These are phyloP conservation scores for Catalaphyllia jardinei DNA, from an alignment of 64 coral and sea anemone species.

Conservation along the genomic window DNA sequence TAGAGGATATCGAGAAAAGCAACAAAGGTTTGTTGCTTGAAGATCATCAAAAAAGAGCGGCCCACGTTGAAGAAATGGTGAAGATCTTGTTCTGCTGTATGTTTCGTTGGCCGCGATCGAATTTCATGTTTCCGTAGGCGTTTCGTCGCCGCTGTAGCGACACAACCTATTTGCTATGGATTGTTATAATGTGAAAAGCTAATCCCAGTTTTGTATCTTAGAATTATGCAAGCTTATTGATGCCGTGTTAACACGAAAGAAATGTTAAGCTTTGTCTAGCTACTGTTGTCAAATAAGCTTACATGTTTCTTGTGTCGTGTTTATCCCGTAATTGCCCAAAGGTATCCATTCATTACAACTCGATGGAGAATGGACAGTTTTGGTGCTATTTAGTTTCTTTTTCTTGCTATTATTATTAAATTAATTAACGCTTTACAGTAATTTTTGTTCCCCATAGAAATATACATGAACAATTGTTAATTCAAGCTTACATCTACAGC, in stretches of 20 bases:
- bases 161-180: not conserved
- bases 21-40: not conserved
- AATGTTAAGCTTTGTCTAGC: not conserved
- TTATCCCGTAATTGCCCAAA: conserved; percentile 10
- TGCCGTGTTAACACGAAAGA: not conserved
- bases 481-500: not conserved
- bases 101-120: not conserved
- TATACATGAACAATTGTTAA: not conserved
- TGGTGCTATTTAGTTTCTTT: not conserved
- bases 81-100: not conserved
- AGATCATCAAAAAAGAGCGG: not conserved
- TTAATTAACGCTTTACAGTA: not conserved
- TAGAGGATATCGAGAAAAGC: not conserved
- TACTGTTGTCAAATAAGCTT: not conserved
- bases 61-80: not conserved
- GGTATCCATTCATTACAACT: conserved; percentile 39
- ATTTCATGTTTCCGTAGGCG: conserved; percentile 24
- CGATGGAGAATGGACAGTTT: not conserved
- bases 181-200: not conserved
- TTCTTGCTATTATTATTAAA: not conserved
- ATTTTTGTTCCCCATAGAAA: not conserved
- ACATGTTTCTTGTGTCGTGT: conserved; percentile 13
- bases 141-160: not conserved
- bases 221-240: not conserved
- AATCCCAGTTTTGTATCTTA: not conserved